Evolutionary conservation across 2,797 vertebrate genomes (phyloP).

Genomic region (Mormyrus hasselquistii): DNA sequence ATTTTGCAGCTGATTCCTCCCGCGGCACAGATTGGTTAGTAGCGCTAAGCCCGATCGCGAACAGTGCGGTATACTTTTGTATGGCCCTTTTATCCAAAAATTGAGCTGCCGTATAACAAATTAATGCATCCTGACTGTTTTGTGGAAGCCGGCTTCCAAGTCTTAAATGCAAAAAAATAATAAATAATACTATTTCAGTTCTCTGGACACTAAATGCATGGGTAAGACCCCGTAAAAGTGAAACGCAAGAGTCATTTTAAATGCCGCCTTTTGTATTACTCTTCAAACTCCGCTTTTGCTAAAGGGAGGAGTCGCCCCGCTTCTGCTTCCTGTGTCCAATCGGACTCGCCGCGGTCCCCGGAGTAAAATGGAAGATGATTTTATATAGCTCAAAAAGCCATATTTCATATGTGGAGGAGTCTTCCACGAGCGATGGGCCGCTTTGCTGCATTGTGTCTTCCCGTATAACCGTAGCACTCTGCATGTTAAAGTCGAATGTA

Average conservation of each 20-base stretch:
- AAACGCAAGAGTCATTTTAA: neutral
- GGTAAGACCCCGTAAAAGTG: neutral
- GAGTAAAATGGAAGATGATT: conserved; percentile 3
- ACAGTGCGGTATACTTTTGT: neutral
- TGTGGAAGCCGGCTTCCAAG: neutral
- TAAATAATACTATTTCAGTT: neutral
- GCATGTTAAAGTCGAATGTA: neutral
- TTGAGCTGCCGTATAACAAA: neutral
- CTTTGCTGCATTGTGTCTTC: neutral
- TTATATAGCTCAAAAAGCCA: neutral
- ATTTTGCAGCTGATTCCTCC: neutral
- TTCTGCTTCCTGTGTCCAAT: neutral
- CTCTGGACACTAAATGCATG: neutral
- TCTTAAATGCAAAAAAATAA: neutral
- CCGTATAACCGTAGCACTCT: neutral
- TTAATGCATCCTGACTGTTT: neutral
- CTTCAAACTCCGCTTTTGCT: neutral
- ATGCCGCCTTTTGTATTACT: neutral
- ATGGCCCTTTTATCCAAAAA: neutral
- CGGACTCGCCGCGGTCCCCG: neutral
- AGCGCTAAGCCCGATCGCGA: neutral
- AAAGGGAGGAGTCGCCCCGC: conserved; percentile 5
- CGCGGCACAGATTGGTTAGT: neutral
- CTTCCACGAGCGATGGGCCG: neutral
- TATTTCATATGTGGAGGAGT: neutral